Base-by-base conservation (phyloP, 2,888 invertebrate genomes). In the Endotricha flammealis region DNA sequence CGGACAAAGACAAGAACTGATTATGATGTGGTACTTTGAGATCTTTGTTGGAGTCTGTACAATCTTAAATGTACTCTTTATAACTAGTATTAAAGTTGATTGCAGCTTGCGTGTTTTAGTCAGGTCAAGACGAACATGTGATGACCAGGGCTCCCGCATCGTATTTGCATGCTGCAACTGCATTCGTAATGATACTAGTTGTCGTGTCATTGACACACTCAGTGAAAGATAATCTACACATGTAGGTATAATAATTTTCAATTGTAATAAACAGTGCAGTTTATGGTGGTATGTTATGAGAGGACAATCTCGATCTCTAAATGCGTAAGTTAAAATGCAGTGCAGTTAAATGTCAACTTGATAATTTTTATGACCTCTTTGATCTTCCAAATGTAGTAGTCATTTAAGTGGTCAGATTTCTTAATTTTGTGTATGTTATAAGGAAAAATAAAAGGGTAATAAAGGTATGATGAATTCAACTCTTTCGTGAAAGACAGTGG, bases 121-220 rank as follows among this genome's bases (percentile, higher is more conserved):
- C 50, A 60, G 63, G 64, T 69, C 70, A 68, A 57, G 60, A 64
- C 46, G 62, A 62, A 59, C 57, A 67, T 57, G 54, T 62, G 64
- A 61, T 57, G 49, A 46, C 2, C 41, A 40, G 56, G 50, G 57
- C 69, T 64, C 67, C 68, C 68, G 66, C 70, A 54, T 57, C 53
- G 65, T 57, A 60, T 51, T 61, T 62, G 57, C 61, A 57, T 63
- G 50, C 50, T 49, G 40, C 48, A 50, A 50, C 50, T 49, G 40
- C 48, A 50, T 62, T 54, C 38, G 56, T 53, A 50, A 52, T 56
- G 57, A 50, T 45, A 43, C 51, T 50, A 50, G 51, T 43, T 39
- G 39, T 54, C 43, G 48, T 50, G 46, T 44, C 49, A 46, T 39
- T 41, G 46, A 46, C 50, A 48, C 38, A 48, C 44, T 43, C 28